Conservation (phyloP, 35 echinoderm and acorn worm species). For the Heliocidaris erythrogramma region DNA sequence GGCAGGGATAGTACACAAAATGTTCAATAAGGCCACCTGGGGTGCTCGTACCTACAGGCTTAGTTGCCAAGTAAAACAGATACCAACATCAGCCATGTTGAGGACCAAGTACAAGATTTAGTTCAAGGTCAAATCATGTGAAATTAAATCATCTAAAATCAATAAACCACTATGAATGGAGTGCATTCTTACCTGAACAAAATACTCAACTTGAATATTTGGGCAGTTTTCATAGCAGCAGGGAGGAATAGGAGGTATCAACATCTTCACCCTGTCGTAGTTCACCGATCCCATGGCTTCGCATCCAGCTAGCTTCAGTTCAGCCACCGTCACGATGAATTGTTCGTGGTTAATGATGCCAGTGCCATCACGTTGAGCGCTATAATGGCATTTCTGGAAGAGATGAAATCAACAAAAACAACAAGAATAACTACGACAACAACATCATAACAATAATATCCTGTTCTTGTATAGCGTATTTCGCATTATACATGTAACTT, state of each 20-base stretch:
- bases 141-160: neutral
- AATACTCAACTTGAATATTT: slow-evolving; percentile 1
- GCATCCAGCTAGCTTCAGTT: slow-evolving; percentile 16
- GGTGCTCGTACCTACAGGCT: no score
- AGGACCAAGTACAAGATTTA: no score
- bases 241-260: slow-evolving; percentile 27
- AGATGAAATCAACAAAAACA: neutral
- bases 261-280: neutral
- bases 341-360: neutral
- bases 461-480: no score
- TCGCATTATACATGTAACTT: no score
- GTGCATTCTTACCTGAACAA: slow-evolving; percentile 13
- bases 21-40: no score
- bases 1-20: no score
- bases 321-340: neutral
- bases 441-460: no score
- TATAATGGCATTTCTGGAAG: neutral
- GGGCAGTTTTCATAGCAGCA: neutral
- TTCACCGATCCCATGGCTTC: slow-evolving; percentile 12
- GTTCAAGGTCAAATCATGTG: no score
- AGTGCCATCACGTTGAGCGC: neutral
- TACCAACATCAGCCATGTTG: no score
- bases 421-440: no score
- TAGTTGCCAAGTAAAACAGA: no score
- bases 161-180: no score